Conservation (phyloP, 2,888 invertebrate genomes). For the Heteropelma amictum region DNA sequence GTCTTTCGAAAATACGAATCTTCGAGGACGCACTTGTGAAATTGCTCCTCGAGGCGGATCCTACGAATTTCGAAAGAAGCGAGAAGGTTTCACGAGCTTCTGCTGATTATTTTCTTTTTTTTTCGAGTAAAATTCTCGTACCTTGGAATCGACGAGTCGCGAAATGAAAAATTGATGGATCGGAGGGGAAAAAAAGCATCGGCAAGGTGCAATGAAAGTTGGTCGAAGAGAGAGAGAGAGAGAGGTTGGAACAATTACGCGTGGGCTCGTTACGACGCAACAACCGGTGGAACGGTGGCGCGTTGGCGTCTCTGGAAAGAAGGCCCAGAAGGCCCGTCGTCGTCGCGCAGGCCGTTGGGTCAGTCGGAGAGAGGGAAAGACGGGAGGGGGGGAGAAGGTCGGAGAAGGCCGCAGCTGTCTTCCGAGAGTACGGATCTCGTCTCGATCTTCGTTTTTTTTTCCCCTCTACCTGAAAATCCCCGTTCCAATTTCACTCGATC, state of each 20-base stretch:
- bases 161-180: no score
- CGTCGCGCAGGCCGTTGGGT: constrained; percentile 12
- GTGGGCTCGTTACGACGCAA: constrained; percentile 21
- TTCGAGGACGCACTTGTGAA: neutral
- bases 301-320: constrained; percentile 25
- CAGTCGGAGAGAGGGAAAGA: constrained; percentile 19
- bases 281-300: constrained; percentile 21
- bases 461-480: neutral
- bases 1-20: constrained; percentile 4
- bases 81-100: no score
- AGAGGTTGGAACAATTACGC: constrained; percentile 25
- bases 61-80: neutral
- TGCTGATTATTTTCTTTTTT: no score
- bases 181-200: neutral
- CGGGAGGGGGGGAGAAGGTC: constrained; percentile 75
- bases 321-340: constrained; percentile 16
- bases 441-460: neutral
- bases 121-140: no score
- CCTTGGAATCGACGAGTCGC: no score
- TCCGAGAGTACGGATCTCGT: neutral
- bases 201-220: constrained; percentile 15
- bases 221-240: constrained; percentile 12
- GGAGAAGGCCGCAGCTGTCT: constrained; percentile 75
- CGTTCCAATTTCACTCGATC: neutral
- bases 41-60: no score